Evolutionary conservation across 1,140 invertebrate species (phyloP), one percentile per base, ranked within the genome.

Genomic region (Eciton burchellii): DNA sequence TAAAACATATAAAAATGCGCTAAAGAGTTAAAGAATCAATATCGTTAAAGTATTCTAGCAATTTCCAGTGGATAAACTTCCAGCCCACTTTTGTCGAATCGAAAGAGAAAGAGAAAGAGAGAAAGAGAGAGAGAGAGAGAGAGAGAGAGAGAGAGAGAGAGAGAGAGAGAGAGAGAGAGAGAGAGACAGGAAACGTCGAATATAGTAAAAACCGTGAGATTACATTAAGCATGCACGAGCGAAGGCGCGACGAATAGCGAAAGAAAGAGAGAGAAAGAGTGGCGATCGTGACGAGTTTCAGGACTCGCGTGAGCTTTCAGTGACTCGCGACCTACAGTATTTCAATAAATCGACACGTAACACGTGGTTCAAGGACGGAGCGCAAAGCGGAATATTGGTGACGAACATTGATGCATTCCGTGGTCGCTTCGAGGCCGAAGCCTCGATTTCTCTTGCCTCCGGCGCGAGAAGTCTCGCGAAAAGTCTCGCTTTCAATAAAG

Each of bases 401-500:
- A 86, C 82, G 65, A 26, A 24, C 65, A 77, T 29, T 47, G 60
- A 54, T 45, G 41, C 21, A 49, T 82, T 82, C 66, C 63, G n/a
- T 0, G 14, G 60, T 24, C 56, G 12, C 12, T 4, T 60, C 29
- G n/a, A 54, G 6, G 52, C 35, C 71, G 41, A 73, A n/a, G n/a
- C 41, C 49, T 52, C 63, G n/a, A 47, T 5, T 79, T 21, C 66
- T 43, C 68, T 43, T 11, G 21, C 49, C 24, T 49, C 43, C 35
- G n/a, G 14, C 9, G 54, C 8, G 70, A 45, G 49, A 81, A 81
- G 77, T 81, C 73, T 43, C 24, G 43, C 47, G 74, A 45, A 43
- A 24, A 24, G 54, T 41, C 68, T 68, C 52, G 77, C 77, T 81
- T 81, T 73, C 77, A 62, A 81, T 81, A 81, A 81, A 81, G 77